Evolutionary conservation across 2,888 invertebrate species (phyloP), one percentile per base, ranked within the genome.

Genomic region (Lamellibrachia columna): DNA sequence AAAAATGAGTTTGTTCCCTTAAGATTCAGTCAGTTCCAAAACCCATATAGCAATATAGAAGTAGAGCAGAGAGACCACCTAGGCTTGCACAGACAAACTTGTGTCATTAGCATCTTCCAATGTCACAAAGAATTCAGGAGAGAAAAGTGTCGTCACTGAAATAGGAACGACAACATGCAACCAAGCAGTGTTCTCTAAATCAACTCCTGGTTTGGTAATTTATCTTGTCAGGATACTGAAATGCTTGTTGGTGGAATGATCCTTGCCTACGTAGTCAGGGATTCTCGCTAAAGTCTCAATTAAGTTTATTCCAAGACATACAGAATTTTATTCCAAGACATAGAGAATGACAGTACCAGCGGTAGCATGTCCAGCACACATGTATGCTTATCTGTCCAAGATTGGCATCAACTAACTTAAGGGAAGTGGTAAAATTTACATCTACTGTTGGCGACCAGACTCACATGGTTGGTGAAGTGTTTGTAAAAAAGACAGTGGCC

Each of bases 121-220:
- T 15, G 75, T 75, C 22, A 75, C n/a, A 75, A 22, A 75, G 75
- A 75, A 75, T n/a, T 75, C 75, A 75, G 75, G 22, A n/a, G 55
- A 55, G 8, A 9, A 9, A 55, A 55, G 55, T 55, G 55, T 55
- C 3, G 4, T 55, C 55, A 75, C 75, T 75, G 75, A 75, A 75
- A 75, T 75, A 75, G 75, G 75, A 75, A 75, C 15, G n/a, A n/a
- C 75, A 75, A 75, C 75, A 75, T 75, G 22, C 75, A 75, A 75
- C 75, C n/a, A 75, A 75, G 75, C 3, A 11, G n/a, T 75, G 75
- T 75, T 3, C 6, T 75, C 75, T 75, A 22, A 3, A n/a, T 75
- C 22, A 60, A 60, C 15, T 75, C 6, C 22, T 75, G 75, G 75
- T 22, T 22, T 75, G 22, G 75, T 3, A 15, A 6, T 75, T 75